Evolutionary conservation across 2,888 invertebrate species (phyloP).

Genomic region (Cephonodes hylas): DNA sequence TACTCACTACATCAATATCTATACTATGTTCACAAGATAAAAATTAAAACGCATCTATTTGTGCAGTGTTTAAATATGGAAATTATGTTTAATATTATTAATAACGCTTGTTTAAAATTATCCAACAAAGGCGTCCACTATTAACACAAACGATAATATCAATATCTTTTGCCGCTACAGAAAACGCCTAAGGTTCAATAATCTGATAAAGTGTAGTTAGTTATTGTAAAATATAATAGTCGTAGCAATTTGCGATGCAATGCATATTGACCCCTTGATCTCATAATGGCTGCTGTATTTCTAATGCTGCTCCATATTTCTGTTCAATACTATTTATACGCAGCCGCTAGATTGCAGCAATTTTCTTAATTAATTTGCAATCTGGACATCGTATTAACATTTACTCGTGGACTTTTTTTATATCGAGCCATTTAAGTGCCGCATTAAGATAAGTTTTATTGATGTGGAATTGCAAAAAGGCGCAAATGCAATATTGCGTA

Average conservation of each 20-base stretch:
- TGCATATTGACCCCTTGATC: slow-evolving; percentile 56
- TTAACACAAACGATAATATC: slow-evolving; percentile 16
- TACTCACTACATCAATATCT: not conserved
- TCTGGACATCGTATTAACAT: not conserved
- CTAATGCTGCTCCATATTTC: slow-evolving; percentile 3
- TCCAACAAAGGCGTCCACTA: slow-evolving; percentile 11
- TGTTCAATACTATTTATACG: not conserved
- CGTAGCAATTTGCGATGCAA: slow-evolving; percentile 52
- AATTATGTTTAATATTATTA: slow-evolving; percentile 4
- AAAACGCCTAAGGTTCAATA: slow-evolving; percentile 55
- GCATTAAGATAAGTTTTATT: not conserved
- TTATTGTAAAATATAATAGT: slow-evolving; percentile 44
- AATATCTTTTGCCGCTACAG: slow-evolving; percentile 18
- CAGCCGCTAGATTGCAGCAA: not conserved
- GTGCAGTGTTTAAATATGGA: not conserved
- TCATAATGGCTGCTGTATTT: not conserved
- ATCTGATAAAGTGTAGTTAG: slow-evolving; percentile 49
- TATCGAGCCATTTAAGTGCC: not conserved
- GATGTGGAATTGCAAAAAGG: not conserved
- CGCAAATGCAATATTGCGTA: not conserved
- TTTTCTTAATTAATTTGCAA: not conserved
- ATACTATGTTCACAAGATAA: not conserved
- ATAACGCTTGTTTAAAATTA: slow-evolving; percentile 10
- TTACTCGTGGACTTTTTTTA: not conserved
- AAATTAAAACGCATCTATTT: not conserved